Conservation (phyloP, 2,888 invertebrate species). For the Amitus sp. region DNA sequence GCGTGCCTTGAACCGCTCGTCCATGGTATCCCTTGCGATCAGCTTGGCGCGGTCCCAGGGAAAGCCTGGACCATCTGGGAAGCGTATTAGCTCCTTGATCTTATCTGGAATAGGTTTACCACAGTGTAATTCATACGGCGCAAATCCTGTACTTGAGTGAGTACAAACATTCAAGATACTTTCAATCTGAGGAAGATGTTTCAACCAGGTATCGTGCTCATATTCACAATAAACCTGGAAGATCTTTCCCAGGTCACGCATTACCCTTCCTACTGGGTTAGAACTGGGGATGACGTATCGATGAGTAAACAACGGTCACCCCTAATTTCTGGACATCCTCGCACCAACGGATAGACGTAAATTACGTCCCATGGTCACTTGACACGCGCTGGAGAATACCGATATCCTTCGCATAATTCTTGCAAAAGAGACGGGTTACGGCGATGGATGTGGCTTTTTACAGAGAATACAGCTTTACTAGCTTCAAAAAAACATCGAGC, state of each 20-base stretch:
- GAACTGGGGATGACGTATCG: constrained; percentile 11
- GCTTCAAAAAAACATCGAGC: constrained; percentile 22
- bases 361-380: constrained; percentile 20
- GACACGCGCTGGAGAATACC: constrained; percentile 13
- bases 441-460: constrained; percentile 18
- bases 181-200: background rate
- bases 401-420: constrained; percentile 11
- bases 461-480: constrained; percentile 23
- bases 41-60: too few species aligned
- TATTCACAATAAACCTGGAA: background rate
- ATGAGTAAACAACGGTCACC: constrained; percentile 9
- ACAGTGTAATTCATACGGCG: background rate
- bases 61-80: background rate
- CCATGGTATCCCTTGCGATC: too few species aligned
- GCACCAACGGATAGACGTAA: constrained; percentile 14
- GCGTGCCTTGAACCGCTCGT: too few species aligned
- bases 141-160: constrained; percentile 5
- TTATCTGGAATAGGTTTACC: background rate
- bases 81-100: background rate
- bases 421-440: constrained; percentile 5
- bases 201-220: background rate
- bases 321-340: background rate
- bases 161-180: background rate
- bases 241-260: background rate
- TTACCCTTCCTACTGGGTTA: constrained; percentile 4